Percentiles rank a stretch among this genome's conserved stretches.
These are phyloP conservation scores for Chromis chromis DNA, from an alignment of 2,797 vertebrate genomes.

Conservation along the genomic window DNA sequence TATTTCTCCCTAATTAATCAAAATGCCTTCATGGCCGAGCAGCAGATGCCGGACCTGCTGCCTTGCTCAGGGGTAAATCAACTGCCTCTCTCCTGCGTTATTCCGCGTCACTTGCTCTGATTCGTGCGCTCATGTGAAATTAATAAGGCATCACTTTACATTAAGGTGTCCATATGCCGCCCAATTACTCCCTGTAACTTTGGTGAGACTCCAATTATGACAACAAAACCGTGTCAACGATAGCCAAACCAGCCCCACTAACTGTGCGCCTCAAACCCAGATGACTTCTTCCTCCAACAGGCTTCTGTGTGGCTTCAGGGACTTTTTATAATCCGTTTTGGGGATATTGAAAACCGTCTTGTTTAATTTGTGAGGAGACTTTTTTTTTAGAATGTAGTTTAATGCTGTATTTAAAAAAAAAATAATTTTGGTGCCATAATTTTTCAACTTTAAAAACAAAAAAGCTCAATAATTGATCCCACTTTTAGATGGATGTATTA, in stretches of 20 bases:
- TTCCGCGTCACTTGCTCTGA: slow-evolving; percentile 83
- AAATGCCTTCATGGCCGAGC: slow-evolving; percentile 74
- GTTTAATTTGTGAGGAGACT: not conserved
- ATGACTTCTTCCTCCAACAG: slow-evolving; percentile 25
- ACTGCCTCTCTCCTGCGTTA: slow-evolving; percentile 74
- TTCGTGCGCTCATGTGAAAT: slow-evolving; percentile 79
- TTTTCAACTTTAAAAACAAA: not conserved
- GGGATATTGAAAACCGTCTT: not conserved
- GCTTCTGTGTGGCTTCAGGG: not conserved
- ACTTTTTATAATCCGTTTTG: not conserved
- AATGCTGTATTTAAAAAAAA: not conserved
- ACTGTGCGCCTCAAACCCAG: slow-evolving; percentile 25
- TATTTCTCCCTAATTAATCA: slow-evolving; percentile 5
- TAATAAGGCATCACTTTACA: slow-evolving; percentile 81
- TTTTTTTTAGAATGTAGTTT: not conserved
- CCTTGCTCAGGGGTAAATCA: slow-evolving; percentile 79
- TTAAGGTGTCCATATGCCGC: slow-evolving; percentile 80
- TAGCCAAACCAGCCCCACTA: slow-evolving; percentile 53
- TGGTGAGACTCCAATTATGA: slow-evolving; percentile 72
- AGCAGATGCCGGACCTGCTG: slow-evolving; percentile 78
- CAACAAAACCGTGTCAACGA: slow-evolving; percentile 69
- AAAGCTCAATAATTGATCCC: not conserved
- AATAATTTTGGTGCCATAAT: not conserved
- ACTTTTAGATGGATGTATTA: not conserved
- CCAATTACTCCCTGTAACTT: slow-evolving; percentile 77